Percentiles rank a stretch among this genome's conserved stretches.
These are phyloP conservation scores for Lagorchestes hirsutus DNA, from an alignment of 2,797 vertebrate species.

Conservation along the genomic window DNA sequence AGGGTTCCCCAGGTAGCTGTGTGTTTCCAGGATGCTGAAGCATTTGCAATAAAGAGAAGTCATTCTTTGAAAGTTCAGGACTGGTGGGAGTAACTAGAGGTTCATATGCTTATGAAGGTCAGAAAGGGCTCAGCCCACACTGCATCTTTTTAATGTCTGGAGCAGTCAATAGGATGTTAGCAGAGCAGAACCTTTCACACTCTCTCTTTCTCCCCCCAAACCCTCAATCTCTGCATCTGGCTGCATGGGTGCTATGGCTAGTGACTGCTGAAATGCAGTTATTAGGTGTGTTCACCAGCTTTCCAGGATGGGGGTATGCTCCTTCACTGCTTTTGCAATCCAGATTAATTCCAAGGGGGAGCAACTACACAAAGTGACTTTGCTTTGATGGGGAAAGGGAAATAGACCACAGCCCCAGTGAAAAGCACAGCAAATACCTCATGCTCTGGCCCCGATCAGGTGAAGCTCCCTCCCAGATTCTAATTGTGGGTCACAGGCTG, in stretches of 20 bases:
- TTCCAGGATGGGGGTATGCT: neutral
- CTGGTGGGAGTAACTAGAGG: neutral
- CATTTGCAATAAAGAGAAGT: neutral
- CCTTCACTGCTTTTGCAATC: conserved; percentile 33
- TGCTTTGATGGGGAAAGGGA: neutral
- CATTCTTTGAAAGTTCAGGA: neutral
- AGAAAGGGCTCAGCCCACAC: neutral
- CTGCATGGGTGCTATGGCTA: neutral
- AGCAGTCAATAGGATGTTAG: neutral
- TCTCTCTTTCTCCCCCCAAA: neutral
- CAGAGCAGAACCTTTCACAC: neutral
- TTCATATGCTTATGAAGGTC: neutral
- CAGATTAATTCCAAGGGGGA: conserved; percentile 47
- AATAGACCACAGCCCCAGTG: neutral
- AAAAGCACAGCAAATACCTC: neutral
- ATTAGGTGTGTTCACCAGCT: conserved; percentile 23
- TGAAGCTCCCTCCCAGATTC: conserved; percentile 73
- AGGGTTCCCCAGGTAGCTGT: neutral
- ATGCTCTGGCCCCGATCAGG: neutral
- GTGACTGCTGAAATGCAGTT: neutral
- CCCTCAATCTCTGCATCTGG: neutral
- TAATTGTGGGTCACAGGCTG: conserved; percentile 74
- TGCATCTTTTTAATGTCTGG: neutral
- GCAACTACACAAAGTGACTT: conserved; percentile 61
- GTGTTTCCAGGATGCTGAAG: neutral